Percentiles rank a stretch among this genome's conserved stretches.
These are phyloP conservation scores for Eupeodes luniger DNA, from an alignment of 2,888 invertebrate species.

Conservation along the genomic window DNA sequence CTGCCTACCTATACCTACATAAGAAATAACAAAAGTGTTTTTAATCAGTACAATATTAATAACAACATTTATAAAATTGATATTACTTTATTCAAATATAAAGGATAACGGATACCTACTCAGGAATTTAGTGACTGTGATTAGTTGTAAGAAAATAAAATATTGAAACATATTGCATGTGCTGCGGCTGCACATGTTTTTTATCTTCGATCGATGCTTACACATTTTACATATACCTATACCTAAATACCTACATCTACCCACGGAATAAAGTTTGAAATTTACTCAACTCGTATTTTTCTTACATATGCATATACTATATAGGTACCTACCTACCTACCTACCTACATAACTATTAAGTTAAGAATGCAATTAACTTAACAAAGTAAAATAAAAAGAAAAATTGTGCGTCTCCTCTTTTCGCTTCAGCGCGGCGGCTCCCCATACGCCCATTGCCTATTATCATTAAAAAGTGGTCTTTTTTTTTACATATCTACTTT, in stretches of 20 bases:
- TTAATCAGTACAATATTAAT: too few relatives aligned
- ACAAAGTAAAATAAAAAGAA: neutral
- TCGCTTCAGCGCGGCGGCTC: neutral
- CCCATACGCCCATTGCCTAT: constrained; percentile 12
- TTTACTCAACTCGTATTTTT: neutral
- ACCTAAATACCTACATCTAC: neutral
- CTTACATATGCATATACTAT: neutral
- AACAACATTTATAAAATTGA: neutral
- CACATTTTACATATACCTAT: constrained; percentile 1
- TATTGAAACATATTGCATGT: constrained; percentile 9
- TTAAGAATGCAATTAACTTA: constrained; percentile 18
- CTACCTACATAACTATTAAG: neutral
- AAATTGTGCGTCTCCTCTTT: constrained; percentile 4
- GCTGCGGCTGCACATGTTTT: constrained; percentile 30
- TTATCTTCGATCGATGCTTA: constrained; percentile 20
- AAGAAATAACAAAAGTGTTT: neutral
- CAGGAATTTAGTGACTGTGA: constrained; percentile 40
- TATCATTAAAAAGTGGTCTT: constrained; percentile 28
- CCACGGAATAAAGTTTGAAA: constrained; percentile 2
- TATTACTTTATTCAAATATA: neutral
- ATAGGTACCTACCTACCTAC: too few relatives aligned
- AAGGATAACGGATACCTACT: constrained; percentile 2
- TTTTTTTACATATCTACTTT: constrained; percentile 10
- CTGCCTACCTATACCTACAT: neutral
- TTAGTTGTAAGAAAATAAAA: constrained; percentile 20